Evolutionary conservation across 2,113 vertebrate genomes (phyloP), one percentile per base, ranked within the genome.

Genomic region (Ellobius talpinus): DNA sequence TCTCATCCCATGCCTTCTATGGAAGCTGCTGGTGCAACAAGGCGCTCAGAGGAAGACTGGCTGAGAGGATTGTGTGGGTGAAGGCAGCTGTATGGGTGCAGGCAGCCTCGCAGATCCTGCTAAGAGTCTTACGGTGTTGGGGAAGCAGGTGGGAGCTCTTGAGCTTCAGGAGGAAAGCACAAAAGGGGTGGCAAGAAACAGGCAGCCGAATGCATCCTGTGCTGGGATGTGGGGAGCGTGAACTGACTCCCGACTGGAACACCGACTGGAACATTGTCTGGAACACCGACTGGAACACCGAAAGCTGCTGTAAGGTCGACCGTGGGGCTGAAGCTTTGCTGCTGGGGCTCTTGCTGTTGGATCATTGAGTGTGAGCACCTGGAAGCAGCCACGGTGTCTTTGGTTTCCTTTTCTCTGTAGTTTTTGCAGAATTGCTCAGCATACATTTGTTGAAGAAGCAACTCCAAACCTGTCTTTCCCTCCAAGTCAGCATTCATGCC

Each of bases 251-350:
- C 45, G 45, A 45, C 45, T 6, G 45, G 52, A 58, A 21, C 17
- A 1, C 58, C 1, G 1, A 21, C 0, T 1, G 42, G 24, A 42
- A 58, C 9, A 50, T n/a, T n/a, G n/a, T n/a, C n/a, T n/a, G n/a
- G 52, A 58, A 21, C 17, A 1, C 58, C 1, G 1, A 21, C 0
- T 1, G 42, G 24, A 42, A 58, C 9, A 50, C 66, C 36, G 66
- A 39, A 73, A 29, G n/a, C 8, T 26, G 4, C 65, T 0, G 2
- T 0, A n/a, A 7, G 6, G 33, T 8, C 3, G 19, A 65, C 63
- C 63, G 9, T n/a, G 12, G 7, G 5, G 55, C 55, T 58, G 17
- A 58, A 58, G 61, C 50, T 45, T 11, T 4, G 4, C 17, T 16
- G 50, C 52, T 19, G 36, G 31, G 55, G 24, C 33, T 55, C 7